phyloP scores from a whole-genome alignment of 2,888 invertebrate species.

The Petrolisthes cinctipes region DNA sequence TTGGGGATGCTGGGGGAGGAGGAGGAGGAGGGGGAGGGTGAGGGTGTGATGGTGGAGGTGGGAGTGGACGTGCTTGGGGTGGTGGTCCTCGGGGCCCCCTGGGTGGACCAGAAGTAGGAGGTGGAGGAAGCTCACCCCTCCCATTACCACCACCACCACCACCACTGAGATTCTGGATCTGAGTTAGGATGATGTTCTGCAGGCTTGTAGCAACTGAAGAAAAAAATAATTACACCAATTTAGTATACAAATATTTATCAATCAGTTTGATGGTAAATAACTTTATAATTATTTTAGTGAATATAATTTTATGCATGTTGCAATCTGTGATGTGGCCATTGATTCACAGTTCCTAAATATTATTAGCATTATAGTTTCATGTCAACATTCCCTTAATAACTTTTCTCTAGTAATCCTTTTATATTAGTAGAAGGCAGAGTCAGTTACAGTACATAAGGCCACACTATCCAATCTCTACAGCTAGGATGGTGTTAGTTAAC shows the following conservation, averaged over 20 bases:
- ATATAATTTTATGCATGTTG: background rate
- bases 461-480: too few species aligned
- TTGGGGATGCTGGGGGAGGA: conserved; percentile 34
- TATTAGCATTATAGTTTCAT: too few species aligned
- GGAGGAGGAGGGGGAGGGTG: conserved; percentile 65
- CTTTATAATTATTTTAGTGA: too few species aligned
- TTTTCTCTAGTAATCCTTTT: too few species aligned
- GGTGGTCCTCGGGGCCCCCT: conserved; percentile 47
- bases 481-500: too few species aligned
- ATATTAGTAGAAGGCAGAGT: too few species aligned
- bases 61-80: conserved; percentile 27
- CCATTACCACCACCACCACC: conserved; percentile 67
- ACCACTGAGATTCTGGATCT: conserved; percentile 70
- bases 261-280: too few species aligned
- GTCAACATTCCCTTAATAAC: too few species aligned
- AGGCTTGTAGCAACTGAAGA: conserved; percentile 71
- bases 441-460: too few species aligned
- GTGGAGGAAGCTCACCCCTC: conserved; percentile 64
- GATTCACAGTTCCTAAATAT: too few species aligned
- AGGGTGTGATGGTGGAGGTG: conserved; percentile 54
- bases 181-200: conserved; percentile 70
- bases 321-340: background rate
- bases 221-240: conserved; percentile 17
- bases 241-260: background rate
- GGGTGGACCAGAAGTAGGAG: conserved; percentile 34